Evolutionary conservation across 2,797 vertebrate species (phyloP).

Genomic region (Prionace glauca): DNA sequence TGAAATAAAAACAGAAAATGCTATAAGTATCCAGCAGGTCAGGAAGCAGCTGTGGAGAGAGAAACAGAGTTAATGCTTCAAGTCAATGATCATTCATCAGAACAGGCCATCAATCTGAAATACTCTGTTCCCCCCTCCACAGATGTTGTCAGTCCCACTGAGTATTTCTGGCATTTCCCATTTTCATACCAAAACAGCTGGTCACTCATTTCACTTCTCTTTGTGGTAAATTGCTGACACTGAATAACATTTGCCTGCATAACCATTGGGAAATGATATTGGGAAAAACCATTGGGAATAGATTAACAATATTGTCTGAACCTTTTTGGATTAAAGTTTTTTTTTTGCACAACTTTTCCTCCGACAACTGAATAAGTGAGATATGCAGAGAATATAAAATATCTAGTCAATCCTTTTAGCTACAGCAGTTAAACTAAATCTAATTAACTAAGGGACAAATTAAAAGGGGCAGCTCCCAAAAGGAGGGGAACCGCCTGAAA

Average conservation of each 20-base stretch:
- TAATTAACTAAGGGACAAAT: no score
- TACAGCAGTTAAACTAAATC: no score
- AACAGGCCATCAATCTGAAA: neutral
- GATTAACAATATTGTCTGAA: neutral
- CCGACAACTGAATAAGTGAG: neutral
- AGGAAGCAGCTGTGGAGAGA: neutral
- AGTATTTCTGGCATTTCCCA: neutral
- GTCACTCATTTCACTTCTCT: neutral
- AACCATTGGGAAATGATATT: neutral
- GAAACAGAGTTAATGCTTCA: neutral
- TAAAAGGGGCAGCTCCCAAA: no score
- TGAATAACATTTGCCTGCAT: neutral
- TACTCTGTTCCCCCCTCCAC: neutral
- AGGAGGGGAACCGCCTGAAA: no score
- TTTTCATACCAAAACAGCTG: neutral
- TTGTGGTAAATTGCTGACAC: neutral
- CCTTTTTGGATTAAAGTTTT: neutral
- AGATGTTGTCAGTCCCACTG: no score
- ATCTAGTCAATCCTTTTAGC: neutral
- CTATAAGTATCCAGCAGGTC: neutral
- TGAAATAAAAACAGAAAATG: neutral
- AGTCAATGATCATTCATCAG: neutral
- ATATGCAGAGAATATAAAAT: neutral
- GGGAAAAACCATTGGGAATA: neutral
- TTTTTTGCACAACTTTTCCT: neutral